Evolutionary conservation across 2,888 invertebrate species (phyloP), one percentile per base, ranked within the genome.

Genomic region (Pollenia amentaria): DNA sequence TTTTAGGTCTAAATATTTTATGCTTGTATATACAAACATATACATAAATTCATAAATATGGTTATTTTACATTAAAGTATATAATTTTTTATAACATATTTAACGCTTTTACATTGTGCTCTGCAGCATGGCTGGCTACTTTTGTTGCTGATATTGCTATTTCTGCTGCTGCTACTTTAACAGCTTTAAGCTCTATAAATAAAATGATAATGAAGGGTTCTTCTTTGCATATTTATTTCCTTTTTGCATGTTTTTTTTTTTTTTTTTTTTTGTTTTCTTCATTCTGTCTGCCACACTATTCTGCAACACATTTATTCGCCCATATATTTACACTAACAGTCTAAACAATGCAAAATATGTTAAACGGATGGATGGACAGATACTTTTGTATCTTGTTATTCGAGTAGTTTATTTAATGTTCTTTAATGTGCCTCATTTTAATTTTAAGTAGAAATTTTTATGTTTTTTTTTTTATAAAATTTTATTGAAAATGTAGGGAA

Each of bases 391-490:
- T 65, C 29, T 65, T 18, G 12, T 11, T 64, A 64, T 72, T 42
- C 44, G 21, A 64, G 14, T 60, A 64, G 44, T 80, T 64, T 72
- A 40, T 80, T 62, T 53, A 60, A 55, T 55, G 21, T 62, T 79
- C n/a, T 60, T 42, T 44, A 79, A 75, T 75, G 57, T 64, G 57
- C 70, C 84, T 80, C 80, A 80, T 85, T 44, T 60, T 57, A 69
- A 60, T 69, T 51, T 67, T 51, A 65, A 70, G 62, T 70, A 77
- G 29, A 29, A 29, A 29, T 21, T 51, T 75, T 48, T 9, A 40
- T 9, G 40, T 38, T 69, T 69, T 40, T 38, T 14, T 38, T 51
- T 1, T 8, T 38, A 38, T 2, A n/a, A 6, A 29, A 29, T 29
- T 29, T 29, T 46, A 69, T 16, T n/a, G 14, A 48, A 29, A 12